A percentile compares a stretch with the other conserved stretches of the same genome.
These are phyloP conservation scores for Nebria brevicollis DNA, from an alignment of 2,888 invertebrate genomes.

Conservation along the genomic window DNA sequence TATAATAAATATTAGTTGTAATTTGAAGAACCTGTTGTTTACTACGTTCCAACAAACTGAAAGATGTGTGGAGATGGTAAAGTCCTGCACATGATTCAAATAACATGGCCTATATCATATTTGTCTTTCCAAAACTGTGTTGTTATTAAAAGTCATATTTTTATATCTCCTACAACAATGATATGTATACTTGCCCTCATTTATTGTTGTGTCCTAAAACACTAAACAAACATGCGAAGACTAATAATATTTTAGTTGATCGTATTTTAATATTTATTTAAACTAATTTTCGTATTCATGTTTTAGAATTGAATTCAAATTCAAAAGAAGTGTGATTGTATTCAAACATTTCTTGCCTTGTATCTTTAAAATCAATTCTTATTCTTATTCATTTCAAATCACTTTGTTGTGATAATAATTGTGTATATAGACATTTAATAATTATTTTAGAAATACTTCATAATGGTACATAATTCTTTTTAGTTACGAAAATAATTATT, in stretches of 20 bases:
- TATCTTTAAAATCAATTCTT: constrained; percentile 17
- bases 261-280: constrained; percentile 39
- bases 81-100: constrained; percentile 30
- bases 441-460: constrained; percentile 37
- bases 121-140: constrained; percentile 56
- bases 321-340: constrained; percentile 41
- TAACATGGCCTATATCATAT: constrained; percentile 56
- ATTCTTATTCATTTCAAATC: constrained; percentile 29
- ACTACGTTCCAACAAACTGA: constrained; percentile 32
- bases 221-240: constrained; percentile 12
- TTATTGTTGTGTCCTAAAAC: neutral
- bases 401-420: constrained; percentile 43
- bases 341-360: constrained; percentile 47
- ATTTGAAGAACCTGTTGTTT: constrained; percentile 33
- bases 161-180: constrained; percentile 50
- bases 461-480: constrained; percentile 41
- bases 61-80: constrained; percentile 21
- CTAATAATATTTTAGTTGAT: constrained; percentile 25
- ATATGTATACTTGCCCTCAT: constrained; percentile 22
- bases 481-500: constrained; percentile 44
- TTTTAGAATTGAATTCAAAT: constrained; percentile 6
- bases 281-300: constrained; percentile 28
- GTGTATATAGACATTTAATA: constrained; percentile 40
- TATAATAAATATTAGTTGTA: constrained; percentile 7
- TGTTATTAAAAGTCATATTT: constrained; percentile 54